Evolutionary conservation across 2,797 vertebrate genomes (phyloP).

Genomic region (Onychomys leucogaster): DNA sequence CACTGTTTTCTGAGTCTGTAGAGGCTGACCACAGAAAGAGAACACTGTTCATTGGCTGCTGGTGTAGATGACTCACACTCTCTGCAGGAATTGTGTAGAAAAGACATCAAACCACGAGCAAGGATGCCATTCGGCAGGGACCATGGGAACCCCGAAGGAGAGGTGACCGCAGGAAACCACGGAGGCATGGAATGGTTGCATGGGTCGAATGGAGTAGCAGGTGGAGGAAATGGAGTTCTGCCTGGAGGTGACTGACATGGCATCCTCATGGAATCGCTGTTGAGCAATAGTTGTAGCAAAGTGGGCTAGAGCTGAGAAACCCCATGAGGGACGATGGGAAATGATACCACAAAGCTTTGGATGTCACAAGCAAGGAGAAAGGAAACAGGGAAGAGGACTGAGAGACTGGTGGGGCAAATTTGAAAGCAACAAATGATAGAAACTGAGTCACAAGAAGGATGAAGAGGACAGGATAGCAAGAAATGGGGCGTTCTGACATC

Average conservation of each 20-base stretch:
- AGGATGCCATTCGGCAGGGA: background rate
- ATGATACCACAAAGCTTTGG: background rate
- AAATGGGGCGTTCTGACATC: background rate
- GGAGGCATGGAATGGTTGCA: background rate
- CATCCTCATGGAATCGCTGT: fast-evolving
- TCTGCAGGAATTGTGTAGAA: background rate
- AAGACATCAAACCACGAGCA: fast-evolving
- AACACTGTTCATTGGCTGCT: background rate
- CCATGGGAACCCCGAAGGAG: background rate
- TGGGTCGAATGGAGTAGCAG: background rate
- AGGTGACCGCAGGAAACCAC: fast-evolving
- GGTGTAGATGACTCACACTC: background rate
- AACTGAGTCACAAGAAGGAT: background rate
- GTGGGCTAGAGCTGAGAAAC: background rate
- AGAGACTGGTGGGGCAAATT: too few species aligned
- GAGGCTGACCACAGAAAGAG: background rate
- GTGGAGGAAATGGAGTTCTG: background rate
- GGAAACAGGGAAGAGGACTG: background rate
- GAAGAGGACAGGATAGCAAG: background rate
- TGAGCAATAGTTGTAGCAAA: background rate
- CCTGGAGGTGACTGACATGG: fast-evolving
- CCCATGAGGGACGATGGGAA: background rate
- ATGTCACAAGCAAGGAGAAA: background rate
- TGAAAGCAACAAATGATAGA: fast-evolving
- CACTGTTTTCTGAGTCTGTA: background rate